Conservation (phyloP, 2,888 invertebrate species). For the Pristionchus maxplancki region DNA sequence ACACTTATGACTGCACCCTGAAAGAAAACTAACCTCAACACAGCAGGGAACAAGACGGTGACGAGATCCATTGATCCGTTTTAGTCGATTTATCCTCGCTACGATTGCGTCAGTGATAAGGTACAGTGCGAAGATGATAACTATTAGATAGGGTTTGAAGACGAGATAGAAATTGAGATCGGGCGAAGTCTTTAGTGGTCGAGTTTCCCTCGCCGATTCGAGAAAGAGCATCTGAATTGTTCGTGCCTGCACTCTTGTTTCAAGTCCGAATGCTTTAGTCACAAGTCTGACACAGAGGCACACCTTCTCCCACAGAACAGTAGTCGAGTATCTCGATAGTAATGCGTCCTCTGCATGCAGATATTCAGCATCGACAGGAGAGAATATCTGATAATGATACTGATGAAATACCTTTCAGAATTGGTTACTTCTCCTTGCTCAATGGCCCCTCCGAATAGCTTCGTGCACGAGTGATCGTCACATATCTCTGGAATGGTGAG, state of each 20-base stretch:
- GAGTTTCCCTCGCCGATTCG: not conserved
- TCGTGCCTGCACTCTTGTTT: not conserved
- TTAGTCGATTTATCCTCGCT: not conserved
- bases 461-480: not conserved
- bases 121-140: not conserved
- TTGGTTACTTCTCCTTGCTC: not conserved
- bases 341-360: not conserved
- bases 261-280: not conserved
- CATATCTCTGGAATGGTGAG: not conserved
- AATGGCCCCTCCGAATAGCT: not conserved
- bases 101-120: not conserved
- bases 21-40: not conserved
- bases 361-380: not conserved
- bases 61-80: not conserved
- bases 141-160: not conserved
- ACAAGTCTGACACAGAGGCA: no score
- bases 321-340: not conserved
- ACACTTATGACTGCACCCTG: not conserved
- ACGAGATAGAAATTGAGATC: slow-evolving; percentile 4
- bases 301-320: slow-evolving; percentile 4
- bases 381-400: not conserved
- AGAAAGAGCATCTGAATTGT: slow-evolving; percentile 2
- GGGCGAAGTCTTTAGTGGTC: not conserved
- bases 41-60: not conserved
- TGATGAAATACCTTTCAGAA: not conserved